phyloP scores from a whole-genome alignment of 2,888 invertebrate species.

The Hyposoter dolosus region DNA sequence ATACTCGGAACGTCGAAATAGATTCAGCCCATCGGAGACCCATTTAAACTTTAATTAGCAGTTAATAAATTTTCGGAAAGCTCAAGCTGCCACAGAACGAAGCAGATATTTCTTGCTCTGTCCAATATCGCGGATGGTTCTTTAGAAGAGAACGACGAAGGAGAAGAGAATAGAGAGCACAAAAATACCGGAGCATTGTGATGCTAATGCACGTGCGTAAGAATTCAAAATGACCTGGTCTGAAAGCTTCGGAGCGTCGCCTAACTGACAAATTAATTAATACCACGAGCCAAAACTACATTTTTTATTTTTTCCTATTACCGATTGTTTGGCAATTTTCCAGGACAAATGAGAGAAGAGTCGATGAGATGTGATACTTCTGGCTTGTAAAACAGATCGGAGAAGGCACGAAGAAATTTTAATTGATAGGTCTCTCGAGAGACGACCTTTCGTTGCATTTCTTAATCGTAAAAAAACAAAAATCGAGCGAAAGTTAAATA shows the following conservation, averaged over 20 bases:
- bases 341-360: conserved; percentile 51
- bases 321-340: conserved; percentile 57
- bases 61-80: conserved; percentile 12
- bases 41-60: neutral
- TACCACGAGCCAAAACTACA: conserved; percentile 44
- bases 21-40: neutral
- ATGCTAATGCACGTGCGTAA: conserved; percentile 29
- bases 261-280: conserved; percentile 69
- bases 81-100: neutral
- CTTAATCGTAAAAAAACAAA: neutral
- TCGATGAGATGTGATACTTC: conserved; percentile 38
- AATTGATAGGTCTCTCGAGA: conserved; percentile 4
- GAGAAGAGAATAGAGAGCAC: conserved; percentile 36
- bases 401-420: neutral
- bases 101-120: conserved; percentile 6
- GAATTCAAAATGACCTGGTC: conserved; percentile 21
- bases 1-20: neutral
- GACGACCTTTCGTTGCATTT: neutral
- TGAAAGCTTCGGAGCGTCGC: conserved; percentile 37
- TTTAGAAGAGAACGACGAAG: neutral
- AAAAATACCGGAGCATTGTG: conserved; percentile 62
- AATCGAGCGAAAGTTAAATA: neutral
- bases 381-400: neutral
- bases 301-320: conserved; percentile 17
- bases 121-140: conserved; percentile 9